Evolutionary conservation across 1,140 invertebrate species (phyloP).

Genomic region (Zeugodacus cucurbitae): DNA sequence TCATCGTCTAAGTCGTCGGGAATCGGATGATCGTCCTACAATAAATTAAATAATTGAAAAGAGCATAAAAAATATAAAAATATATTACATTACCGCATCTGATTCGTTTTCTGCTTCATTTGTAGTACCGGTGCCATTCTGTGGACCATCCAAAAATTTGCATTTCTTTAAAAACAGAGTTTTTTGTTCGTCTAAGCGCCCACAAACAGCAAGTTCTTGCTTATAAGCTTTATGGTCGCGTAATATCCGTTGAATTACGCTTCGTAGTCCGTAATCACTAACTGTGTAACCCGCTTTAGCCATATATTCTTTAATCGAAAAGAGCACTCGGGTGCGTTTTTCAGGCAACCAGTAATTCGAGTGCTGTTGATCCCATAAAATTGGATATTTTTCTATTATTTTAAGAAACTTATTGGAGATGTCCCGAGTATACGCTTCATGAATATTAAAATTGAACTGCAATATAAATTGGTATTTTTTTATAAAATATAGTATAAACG

Average conservation of each 20-base stretch:
- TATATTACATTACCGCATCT: neutral
- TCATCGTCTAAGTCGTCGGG: neutral
- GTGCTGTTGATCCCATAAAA: conserved; percentile 32
- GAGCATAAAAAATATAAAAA: neutral
- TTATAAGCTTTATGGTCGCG: neutral
- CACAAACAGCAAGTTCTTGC: neutral
- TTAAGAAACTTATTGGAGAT: conserved; percentile 26
- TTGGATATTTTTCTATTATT: conserved; percentile 37
- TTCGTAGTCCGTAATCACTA: neutral
- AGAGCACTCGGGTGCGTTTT: neutral
- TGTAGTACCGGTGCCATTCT: neutral
- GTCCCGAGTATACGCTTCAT: neutral
- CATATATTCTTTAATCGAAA: neutral
- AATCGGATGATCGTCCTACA: neutral
- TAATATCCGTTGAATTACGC: neutral
- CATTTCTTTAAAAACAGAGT: neutral
- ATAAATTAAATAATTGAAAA: neutral
- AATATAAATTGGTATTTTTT: neutral
- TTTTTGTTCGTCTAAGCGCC: neutral
- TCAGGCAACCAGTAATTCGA: neutral
- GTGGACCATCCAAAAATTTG: neutral
- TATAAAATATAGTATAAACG: neutral
- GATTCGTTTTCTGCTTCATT: neutral
- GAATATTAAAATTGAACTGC: conserved; percentile 28
- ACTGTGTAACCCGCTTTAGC: neutral